Conservation (phyloP, 2,888 invertebrate species). For the Syrista parreyssii region DNA sequence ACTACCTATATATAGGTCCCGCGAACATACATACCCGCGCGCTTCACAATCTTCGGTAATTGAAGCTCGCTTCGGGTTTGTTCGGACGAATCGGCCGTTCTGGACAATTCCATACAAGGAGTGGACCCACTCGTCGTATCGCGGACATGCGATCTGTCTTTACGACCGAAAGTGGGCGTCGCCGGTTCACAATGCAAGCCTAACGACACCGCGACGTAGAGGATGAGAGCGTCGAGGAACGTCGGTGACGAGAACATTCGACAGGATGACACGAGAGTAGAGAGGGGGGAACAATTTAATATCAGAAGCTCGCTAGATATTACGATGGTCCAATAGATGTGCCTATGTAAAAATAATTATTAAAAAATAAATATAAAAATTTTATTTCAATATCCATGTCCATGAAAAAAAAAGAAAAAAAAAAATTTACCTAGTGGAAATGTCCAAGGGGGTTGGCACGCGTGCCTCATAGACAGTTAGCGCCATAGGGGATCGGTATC, state of each 20-base stretch:
- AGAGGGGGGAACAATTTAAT: background rate
- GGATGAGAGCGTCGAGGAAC: background rate
- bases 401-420: too few relatives aligned
- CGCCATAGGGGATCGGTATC: background rate
- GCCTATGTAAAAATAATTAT: too few relatives aligned
- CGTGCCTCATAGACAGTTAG: background rate
- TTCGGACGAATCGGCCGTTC: constrained; percentile 36
- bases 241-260: background rate
- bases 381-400: too few relatives aligned
- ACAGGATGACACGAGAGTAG: background rate
- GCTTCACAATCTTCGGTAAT: constrained; percentile 21
- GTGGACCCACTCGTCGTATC: constrained; percentile 34
- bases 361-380: too few relatives aligned
- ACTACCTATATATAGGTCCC: background rate
- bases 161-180: constrained; percentile 58
- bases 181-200: constrained; percentile 13
- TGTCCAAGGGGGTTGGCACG: background rate
- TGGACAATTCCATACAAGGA: constrained; percentile 46
- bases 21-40: background rate
- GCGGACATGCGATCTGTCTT: constrained; percentile 55
- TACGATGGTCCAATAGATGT: background rate
- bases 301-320: background rate
- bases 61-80: constrained; percentile 36
- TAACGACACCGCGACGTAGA: constrained; percentile 1
- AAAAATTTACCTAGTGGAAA: background rate